phyloP scores from a whole-genome alignment of 1,140 invertebrate species.

The Tenebrio molitor region DNA sequence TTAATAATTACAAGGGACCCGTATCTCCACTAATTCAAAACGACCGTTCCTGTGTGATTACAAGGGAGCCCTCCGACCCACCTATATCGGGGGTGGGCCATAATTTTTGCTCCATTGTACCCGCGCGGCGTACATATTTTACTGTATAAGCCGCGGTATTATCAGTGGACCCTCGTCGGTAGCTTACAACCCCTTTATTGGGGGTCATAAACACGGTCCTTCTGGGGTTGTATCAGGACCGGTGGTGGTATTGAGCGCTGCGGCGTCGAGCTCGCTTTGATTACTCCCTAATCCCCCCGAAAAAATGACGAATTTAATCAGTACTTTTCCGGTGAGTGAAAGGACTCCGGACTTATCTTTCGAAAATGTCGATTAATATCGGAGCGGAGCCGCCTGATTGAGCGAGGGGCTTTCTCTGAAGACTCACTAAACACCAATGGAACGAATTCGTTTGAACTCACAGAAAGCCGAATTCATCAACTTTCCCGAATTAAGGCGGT shows the following conservation, averaged over 20 bases:
- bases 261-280: slow-evolving; percentile 40
- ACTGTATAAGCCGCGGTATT: slow-evolving; percentile 54
- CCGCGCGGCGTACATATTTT: slow-evolving; percentile 53
- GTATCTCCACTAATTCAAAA: slow-evolving; percentile 24
- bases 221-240: slow-evolving; percentile 41
- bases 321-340: slow-evolving; percentile 40
- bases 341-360: slow-evolving; percentile 42
- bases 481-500: slow-evolving; percentile 29
- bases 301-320: slow-evolving; percentile 52
- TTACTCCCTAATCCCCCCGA: slow-evolving; percentile 49
- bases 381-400: slow-evolving; percentile 30
- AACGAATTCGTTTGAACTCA: slow-evolving; percentile 40
- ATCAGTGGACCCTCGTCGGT: slow-evolving; percentile 52
- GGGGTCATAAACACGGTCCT: slow-evolving; percentile 53
- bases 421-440: slow-evolving; percentile 29
- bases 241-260: slow-evolving; percentile 9
- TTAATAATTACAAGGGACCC: slow-evolving; percentile 20
- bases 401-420: slow-evolving; percentile 21
- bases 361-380: slow-evolving; percentile 42
- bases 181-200: slow-evolving; percentile 55
- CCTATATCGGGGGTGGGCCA: slow-evolving; percentile 23
- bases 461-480: slow-evolving; percentile 33
- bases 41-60: too few species aligned
- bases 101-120: slow-evolving; percentile 54
- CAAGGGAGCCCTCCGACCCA: slow-evolving; percentile 1